These are phyloP conservation scores for Formica selysi DNA, from an alignment of 1,140 invertebrate species.

Conservation along the genomic window DNA sequence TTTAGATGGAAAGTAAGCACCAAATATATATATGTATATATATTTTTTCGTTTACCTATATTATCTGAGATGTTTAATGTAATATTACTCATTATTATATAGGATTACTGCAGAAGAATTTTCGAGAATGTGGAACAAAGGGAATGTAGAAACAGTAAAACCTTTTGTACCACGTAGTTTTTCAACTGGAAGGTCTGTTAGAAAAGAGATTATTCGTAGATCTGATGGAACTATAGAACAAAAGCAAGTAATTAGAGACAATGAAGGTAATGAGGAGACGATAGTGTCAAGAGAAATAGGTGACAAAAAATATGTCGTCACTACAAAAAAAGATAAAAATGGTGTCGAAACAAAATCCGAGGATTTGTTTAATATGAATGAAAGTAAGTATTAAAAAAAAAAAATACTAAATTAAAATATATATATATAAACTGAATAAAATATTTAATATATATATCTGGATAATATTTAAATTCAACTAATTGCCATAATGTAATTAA, in stretches of 20 bases:
- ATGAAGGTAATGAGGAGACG: slow-evolving; percentile 86
- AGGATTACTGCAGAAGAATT: slow-evolving; percentile 84
- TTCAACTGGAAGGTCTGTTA: slow-evolving; percentile 80
- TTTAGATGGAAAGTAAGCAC: slow-evolving; percentile 87
- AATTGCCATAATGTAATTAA: slow-evolving; percentile 12
- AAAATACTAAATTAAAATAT: not conserved
- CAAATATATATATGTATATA: slow-evolving; percentile 12
- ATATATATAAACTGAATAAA: slow-evolving; percentile 25
- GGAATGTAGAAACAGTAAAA: slow-evolving; percentile 18
- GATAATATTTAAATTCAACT: too few relatives aligned
- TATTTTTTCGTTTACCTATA: slow-evolving; percentile 23
- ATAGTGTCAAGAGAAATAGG: slow-evolving; percentile 84
- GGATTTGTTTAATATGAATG: slow-evolving; percentile 84
- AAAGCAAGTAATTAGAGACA: slow-evolving; percentile 84
- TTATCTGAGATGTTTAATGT: slow-evolving; percentile 32
- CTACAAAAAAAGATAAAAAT: slow-evolving; percentile 83
- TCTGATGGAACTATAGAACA: slow-evolving; percentile 86
- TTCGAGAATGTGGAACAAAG: slow-evolving; percentile 79
- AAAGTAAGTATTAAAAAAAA: slow-evolving; percentile 77
- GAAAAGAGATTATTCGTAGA: slow-evolving; percentile 79
- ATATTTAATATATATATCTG: too few relatives aligned
- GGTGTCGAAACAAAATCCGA: slow-evolving; percentile 85
- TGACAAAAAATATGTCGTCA: slow-evolving; percentile 85
- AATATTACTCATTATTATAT: not conserved
- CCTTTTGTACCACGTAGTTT: not conserved